Evolutionary conservation across 2,888 invertebrate genomes (phyloP).

Genomic region (Rotaria socialis): DNA sequence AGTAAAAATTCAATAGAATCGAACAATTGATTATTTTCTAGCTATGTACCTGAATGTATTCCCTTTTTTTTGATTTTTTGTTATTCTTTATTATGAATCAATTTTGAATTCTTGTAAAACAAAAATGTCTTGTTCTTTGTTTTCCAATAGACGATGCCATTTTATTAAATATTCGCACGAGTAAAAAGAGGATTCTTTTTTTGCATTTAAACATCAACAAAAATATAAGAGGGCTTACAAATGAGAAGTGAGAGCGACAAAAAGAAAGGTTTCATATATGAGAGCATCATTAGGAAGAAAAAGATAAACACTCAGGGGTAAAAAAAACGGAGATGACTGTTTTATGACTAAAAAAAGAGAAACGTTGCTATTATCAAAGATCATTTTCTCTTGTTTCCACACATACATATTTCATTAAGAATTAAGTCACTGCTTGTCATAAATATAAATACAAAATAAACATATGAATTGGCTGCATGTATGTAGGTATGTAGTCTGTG

Average conservation of each 20-base stretch:
- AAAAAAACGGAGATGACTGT: too few relatives aligned
- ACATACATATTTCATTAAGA: neutral
- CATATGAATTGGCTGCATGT: neutral
- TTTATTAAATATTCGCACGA: neutral
- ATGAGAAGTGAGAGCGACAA: neutral
- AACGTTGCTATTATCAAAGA: constrained; percentile 5
- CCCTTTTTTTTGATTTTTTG: too few relatives aligned
- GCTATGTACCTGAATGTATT: too few relatives aligned
- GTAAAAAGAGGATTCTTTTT: constrained; percentile 18
- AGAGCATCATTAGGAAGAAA: neutral
- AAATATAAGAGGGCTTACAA: constrained; percentile 12
- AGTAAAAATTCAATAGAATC: too few relatives aligned
- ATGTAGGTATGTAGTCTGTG: neutral
- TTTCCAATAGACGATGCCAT: neutral
- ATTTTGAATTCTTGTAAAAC: too few relatives aligned
- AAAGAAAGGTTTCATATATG: neutral
- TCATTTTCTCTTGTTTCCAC: neutral
- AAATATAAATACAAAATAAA: neutral
- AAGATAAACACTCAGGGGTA: neutral
- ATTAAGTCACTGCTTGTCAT: neutral
- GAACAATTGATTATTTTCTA: too few relatives aligned
- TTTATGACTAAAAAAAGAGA: neutral
- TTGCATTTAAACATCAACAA: neutral
- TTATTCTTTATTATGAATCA: too few relatives aligned
- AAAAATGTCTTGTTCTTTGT: too few relatives aligned